phyloP scores from a whole-genome alignment of 2,113 vertebrate species.

The Ammospiza nelsoni region DNA sequence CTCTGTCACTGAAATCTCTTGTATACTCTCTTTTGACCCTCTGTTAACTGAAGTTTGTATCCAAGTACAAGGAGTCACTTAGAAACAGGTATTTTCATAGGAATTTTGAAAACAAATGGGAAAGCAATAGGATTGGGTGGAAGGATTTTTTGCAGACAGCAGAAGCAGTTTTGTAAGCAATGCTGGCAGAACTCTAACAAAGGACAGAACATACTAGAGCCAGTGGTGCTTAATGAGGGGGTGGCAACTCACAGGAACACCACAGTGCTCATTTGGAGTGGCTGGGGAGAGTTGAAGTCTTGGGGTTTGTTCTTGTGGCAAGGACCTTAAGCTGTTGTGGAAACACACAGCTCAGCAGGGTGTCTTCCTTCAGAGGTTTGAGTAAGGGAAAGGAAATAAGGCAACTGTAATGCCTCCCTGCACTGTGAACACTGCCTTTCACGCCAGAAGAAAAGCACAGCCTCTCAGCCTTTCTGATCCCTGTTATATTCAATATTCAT shows the following conservation, averaged over 20 bases:
- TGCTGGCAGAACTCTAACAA: neutral
- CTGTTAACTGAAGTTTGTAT: neutral
- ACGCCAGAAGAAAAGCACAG: neutral
- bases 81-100: neutral
- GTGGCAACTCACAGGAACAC: neutral
- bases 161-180: neutral
- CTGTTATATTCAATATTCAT: neutral
- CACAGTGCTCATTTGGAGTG: neutral
- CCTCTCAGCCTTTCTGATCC: neutral
- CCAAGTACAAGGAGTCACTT: neutral
- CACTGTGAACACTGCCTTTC: neutral
- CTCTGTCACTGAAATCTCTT: neutral
- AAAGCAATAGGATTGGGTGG: neutral
- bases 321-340: neutral
- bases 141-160: neutral
- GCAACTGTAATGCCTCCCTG: neutral
- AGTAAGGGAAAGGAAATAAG: neutral
- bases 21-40: neutral
- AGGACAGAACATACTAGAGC: neutral
- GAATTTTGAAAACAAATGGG: neutral
- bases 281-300: neutral
- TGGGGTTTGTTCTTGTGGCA: neutral
- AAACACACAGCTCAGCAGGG: neutral
- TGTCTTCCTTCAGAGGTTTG: neutral
- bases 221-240: rapidly evolving